Base-by-base conservation (phyloP, 2,797 vertebrate genomes). In the Sebastes hubbsi region DNA sequence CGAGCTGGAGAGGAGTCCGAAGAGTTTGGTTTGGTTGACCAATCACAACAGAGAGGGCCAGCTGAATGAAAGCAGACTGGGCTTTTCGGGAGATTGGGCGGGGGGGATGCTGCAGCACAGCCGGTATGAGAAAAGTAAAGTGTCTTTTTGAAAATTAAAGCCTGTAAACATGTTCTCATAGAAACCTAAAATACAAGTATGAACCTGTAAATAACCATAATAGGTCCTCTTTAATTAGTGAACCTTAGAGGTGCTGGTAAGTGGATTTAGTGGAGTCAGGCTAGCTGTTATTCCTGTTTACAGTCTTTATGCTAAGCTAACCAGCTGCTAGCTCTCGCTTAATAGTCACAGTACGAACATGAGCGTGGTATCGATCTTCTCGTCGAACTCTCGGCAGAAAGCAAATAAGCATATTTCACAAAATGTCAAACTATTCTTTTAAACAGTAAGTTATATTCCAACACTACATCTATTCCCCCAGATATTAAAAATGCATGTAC, bases 401-500 rank as follows among this genome's bases (percentile, higher is more conserved):
- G 16, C 12, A 73, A 68, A 63, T 29, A 30, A 7, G 46, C 46
- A 49, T 49, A n/a, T 8, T 32, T 18, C 22, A 10, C 7, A 62
- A 58, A 34, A 63, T 59, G 29, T 18, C 13, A 10, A 79, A 52
- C 3, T 34, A 27, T n/a, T 63, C 34, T 16, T 55, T 58, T 11
- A 16, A 65, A 62, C 56, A 81, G 7, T 30, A 73, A 30, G 38
- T 65, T 2, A 77, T 67, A 56, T 5, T 58, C 12, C 42, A 65
- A 70, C 49, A 12, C n/a, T 36, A 3, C 6, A 1, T 11, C 25
- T 72, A 22, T 32, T 32, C n/a, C 22, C 7, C 25, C 1, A 25
- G 3, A 56, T 58, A 60, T 80, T 55, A 75, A 66, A 68, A 76
- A 62, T 29, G 30, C 13, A 60, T 25, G 18, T 62, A 49, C n/a